Conservation (phyloP, 2,113 vertebrate species). For the Corythaixoides concolor region DNA sequence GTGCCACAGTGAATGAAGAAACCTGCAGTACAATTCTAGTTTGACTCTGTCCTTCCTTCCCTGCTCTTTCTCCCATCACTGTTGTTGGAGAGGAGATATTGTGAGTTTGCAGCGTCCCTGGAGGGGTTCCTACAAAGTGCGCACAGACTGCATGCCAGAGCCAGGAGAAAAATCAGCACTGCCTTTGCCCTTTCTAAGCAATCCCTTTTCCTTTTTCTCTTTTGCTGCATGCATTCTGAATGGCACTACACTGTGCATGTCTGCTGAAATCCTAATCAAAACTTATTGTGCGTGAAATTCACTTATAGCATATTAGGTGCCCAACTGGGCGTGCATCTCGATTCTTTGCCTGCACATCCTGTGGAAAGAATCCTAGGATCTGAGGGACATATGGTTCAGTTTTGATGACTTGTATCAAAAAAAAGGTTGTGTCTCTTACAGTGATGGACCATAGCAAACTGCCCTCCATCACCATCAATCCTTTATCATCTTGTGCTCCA, state of each 20-base stretch:
- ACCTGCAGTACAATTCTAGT: background rate
- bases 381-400: background rate
- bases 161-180: background rate
- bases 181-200: background rate
- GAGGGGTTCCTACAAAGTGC: background rate
- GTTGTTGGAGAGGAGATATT: background rate
- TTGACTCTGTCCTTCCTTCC: background rate
- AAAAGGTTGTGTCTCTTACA: background rate
- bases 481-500: background rate
- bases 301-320: background rate
- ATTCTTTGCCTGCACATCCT: background rate
- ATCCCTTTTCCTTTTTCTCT: background rate
- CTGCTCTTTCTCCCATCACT: background rate
- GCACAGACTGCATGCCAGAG: background rate
- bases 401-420: background rate
- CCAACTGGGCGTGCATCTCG: background rate
- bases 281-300: constrained; percentile 16
- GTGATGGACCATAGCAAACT: background rate
- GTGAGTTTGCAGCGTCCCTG: background rate
- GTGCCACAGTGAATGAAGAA: background rate
- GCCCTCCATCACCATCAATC: background rate
- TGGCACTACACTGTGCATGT: background rate
- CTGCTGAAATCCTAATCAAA: constrained; percentile 24
- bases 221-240: background rate
- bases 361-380: background rate